Evolutionary conservation across 2,888 invertebrate species (phyloP).

Genomic region (Poecilobothrus nobilitatus): DNA sequence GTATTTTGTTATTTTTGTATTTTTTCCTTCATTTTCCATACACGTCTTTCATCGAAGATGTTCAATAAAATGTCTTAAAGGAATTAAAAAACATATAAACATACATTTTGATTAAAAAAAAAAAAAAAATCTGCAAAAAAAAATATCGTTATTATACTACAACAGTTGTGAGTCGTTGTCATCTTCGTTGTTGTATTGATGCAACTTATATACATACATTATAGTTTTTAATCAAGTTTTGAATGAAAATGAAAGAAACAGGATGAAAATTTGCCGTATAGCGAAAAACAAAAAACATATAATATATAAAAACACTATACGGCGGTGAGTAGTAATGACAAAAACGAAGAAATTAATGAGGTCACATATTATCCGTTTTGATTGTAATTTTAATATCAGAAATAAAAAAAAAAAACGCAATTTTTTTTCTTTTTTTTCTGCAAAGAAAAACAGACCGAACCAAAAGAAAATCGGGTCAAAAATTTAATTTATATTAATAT

Average conservation of each 20-base stretch:
- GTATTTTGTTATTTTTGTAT: neutral
- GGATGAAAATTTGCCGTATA: neutral
- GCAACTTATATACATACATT: neutral
- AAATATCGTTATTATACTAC: too few species aligned
- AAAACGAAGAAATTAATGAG: neutral
- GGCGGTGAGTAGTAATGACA: neutral
- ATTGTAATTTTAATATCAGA: neutral
- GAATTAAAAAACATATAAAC: neutral
- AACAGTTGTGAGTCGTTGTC: too few species aligned
- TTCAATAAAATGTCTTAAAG: neutral
- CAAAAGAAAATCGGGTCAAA: neutral
- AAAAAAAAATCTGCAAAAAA: neutral
- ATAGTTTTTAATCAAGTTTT: neutral
- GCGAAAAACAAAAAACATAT: too few species aligned
- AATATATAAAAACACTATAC: neutral
- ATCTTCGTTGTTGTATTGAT: neutral
- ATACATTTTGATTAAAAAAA: neutral
- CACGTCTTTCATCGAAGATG: neutral
- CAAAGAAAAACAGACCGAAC: neutral
- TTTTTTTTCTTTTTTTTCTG: too few species aligned
- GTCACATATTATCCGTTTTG: constrained; percentile 6
- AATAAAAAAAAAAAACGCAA: neutral
- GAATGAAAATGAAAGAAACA: constrained; percentile 4
- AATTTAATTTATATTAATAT: constrained; percentile 4
- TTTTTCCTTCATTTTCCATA: too few species aligned